Percentiles rank a stretch among this genome's conserved stretches.
Evolutionary conservation across 2,888 invertebrate species (phyloP).

Genomic region (Drosophila fungiperda): DNA sequence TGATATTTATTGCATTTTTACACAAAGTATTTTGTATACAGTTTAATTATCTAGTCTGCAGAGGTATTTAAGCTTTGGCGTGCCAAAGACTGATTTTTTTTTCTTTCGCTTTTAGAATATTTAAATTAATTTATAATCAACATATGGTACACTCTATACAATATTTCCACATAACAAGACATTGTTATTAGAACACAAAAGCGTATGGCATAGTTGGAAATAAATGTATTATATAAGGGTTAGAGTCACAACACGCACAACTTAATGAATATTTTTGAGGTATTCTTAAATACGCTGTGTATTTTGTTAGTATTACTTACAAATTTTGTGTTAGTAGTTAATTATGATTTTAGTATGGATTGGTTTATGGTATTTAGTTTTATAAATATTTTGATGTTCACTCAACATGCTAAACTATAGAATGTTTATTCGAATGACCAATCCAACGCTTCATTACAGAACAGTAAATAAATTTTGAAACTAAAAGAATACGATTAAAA

Average conservation of each 20-base stretch:
- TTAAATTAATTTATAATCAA: slow-evolving; percentile 1
- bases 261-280: slow-evolving; percentile 12
- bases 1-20: neutral
- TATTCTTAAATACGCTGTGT: slow-evolving; percentile 30
- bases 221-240: slow-evolving; percentile 10
- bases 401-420: slow-evolving; percentile 75
- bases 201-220: slow-evolving; percentile 12
- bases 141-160: slow-evolving; percentile 17
- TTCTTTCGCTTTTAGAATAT: neutral
- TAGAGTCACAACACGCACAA: slow-evolving; percentile 41
- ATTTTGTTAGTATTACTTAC: slow-evolving; percentile 59
- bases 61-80: slow-evolving; percentile 15
- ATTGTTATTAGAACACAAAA: slow-evolving; percentile 38
- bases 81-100: slow-evolving; percentile 15
- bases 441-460: slow-evolving; percentile 71
- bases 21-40: neutral
- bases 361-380: slow-evolving; percentile 39
- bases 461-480: slow-evolving; percentile 38
- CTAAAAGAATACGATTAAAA: slow-evolving; percentile 24
- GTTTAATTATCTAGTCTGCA: neutral
- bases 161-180: slow-evolving; percentile 30
- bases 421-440: slow-evolving; percentile 62
- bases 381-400: slow-evolving; percentile 49
- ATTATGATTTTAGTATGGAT: slow-evolving; percentile 33
- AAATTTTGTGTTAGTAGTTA: slow-evolving; percentile 42